Conservation (phyloP, 2,113 vertebrate genomes). For the Tragelaphus buxtoni region DNA sequence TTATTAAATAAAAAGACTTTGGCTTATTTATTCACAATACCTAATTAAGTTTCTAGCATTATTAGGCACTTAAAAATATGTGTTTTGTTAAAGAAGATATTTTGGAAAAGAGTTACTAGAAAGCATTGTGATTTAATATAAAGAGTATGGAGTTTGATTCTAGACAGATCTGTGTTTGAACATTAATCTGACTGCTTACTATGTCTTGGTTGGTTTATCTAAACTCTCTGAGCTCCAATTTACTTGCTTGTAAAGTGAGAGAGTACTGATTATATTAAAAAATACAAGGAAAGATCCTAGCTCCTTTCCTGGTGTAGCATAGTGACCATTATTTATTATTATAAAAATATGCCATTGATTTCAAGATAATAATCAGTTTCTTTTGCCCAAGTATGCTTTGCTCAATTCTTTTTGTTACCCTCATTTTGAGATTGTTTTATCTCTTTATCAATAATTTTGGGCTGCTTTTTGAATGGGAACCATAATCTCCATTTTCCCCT, state of each 20-base stretch:
- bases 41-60: background rate
- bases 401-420: background rate
- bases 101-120: background rate
- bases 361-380: background rate
- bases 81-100: background rate
- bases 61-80: background rate
- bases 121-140: background rate
- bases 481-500: background rate
- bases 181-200: background rate
- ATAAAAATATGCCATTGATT: background rate
- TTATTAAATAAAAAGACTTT: background rate
- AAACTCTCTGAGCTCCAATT: background rate
- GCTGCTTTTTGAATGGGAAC: background rate
- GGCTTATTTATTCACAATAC: background rate
- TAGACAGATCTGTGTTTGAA: background rate
- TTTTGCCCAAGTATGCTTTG: background rate
- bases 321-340: background rate
- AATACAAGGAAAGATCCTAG: background rate
- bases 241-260: background rate
- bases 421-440: background rate
- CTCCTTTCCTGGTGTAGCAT: background rate
- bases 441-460: background rate
- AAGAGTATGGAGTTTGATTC: background rate
- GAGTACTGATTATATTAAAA: background rate
- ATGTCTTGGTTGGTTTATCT: background rate